These are phyloP conservation scores for Protodeltote pygarga DNA, from an alignment of 2,888 invertebrate species.

Conservation along the genomic window DNA sequence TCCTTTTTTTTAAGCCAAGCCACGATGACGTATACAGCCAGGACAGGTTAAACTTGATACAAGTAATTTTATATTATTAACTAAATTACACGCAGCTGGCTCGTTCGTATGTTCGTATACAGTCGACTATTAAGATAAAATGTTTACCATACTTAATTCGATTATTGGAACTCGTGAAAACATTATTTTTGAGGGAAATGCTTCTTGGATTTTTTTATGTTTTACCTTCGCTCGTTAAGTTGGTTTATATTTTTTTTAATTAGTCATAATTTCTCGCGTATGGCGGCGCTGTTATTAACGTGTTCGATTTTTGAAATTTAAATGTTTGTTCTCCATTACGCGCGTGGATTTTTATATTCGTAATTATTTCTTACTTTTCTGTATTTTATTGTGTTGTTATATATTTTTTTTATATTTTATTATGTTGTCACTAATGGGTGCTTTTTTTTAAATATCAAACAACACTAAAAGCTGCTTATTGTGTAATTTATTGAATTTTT, in stretches of 20 bases:
- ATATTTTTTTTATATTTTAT: slow-evolving; percentile 10
- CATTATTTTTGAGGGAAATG: slow-evolving; percentile 43
- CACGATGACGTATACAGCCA: slow-evolving; percentile 48
- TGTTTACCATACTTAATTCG: slow-evolving; percentile 81
- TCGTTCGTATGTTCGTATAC: slow-evolving; percentile 56
- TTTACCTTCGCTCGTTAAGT: slow-evolving; percentile 27
- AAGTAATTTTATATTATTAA: slow-evolving; percentile 80
- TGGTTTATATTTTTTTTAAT: slow-evolving; percentile 44
- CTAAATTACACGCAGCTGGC: slow-evolving; percentile 75
- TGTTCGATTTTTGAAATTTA: slow-evolving; percentile 43
- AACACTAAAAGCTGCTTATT: slow-evolving; percentile 20
- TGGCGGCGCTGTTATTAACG: slow-evolving; percentile 10
- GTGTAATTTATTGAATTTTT: slow-evolving; percentile 16
- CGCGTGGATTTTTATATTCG: slow-evolving; percentile 30
- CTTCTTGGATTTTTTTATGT: slow-evolving; percentile 26
- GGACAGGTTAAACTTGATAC: slow-evolving; percentile 66
- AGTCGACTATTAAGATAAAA: slow-evolving; percentile 71
- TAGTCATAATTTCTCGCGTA: slow-evolving; percentile 34
- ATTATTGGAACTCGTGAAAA: slow-evolving; percentile 69
- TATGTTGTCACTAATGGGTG: slow-evolving; percentile 18
- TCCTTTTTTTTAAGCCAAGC: slow-evolving; percentile 40
- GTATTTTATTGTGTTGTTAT: slow-evolving; percentile 7
- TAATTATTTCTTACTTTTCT: background rate
- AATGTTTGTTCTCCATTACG: slow-evolving; percentile 38
- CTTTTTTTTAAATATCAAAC: slow-evolving; percentile 18